Evolutionary conservation across 2,797 vertebrate species (phyloP).

Genomic region (Allochrocebus solatus): DNA sequence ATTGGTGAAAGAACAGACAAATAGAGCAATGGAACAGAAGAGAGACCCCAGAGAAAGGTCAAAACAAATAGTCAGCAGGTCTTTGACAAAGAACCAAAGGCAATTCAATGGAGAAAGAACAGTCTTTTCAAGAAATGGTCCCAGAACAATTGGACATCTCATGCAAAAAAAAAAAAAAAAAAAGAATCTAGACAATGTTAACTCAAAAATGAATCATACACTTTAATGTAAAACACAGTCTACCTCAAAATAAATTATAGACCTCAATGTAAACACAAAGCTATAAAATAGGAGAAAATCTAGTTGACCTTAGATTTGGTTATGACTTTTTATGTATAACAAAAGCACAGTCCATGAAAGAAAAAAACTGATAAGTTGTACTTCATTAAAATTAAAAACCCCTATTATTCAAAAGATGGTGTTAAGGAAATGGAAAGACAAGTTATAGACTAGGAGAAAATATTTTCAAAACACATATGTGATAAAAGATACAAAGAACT

Average conservation of each 20-base stretch:
- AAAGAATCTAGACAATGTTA: not conserved
- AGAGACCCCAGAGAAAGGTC: not conserved
- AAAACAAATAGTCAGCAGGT: not conserved
- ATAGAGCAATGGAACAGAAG: not conserved
- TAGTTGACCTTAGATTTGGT: no score
- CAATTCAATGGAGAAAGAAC: not conserved
- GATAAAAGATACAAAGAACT: not conserved
- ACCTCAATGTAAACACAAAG: no score
- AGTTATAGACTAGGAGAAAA: no score
- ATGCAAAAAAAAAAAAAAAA: not conserved
- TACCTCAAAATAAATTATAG: no score
- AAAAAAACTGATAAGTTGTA: no score
- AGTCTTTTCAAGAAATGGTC: not conserved
- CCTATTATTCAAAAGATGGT: no score
- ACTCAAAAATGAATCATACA: not conserved
- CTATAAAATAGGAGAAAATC: no score
- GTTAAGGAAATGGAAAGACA: no score
- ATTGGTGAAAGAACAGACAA: not conserved
- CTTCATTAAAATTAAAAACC: no score
- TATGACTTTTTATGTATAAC: no score
- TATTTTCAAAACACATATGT: not conserved
- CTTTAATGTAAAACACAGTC: not conserved
- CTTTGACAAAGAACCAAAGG: not conserved
- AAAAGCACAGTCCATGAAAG: no score
- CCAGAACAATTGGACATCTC: not conserved